Percentiles rank a stretch among this genome's conserved stretches.
phyloP scores from a whole-genome alignment of 2,113 vertebrate genomes.

The Aythya baeri region DNA sequence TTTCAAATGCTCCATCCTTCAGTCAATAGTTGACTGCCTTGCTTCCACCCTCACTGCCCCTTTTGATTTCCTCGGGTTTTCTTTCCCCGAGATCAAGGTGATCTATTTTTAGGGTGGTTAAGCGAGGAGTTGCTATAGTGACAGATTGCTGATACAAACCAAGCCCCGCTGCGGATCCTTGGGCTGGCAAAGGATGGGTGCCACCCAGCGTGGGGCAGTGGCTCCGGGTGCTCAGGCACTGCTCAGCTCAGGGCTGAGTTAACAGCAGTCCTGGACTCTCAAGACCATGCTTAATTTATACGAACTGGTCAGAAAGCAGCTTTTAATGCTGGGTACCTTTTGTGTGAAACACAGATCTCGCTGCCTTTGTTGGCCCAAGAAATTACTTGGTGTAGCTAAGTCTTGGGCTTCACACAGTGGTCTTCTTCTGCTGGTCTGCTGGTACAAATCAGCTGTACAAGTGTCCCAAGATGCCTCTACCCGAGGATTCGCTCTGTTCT shows the following conservation, averaged over 20 bases:
- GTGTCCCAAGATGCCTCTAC: background rate
- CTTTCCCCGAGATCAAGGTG: conserved; percentile 71
- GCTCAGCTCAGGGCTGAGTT: background rate
- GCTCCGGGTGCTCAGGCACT: background rate
- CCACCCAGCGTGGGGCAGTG: background rate
- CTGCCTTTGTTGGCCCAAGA: background rate
- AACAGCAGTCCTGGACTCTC: background rate
- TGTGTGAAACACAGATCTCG: background rate
- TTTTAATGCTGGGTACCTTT: background rate
- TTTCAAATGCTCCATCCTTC: background rate
- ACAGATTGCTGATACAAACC: conserved; percentile 71
- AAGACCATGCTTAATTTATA: background rate
- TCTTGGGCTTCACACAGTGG: background rate
- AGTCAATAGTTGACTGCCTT: background rate
- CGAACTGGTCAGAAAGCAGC: background rate
- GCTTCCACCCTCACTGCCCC: background rate
- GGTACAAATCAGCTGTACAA: background rate
- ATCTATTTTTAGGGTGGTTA: conserved; percentile 78
- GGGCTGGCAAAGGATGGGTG: background rate
- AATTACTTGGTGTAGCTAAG: background rate
- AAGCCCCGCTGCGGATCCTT: conserved; percentile 18
- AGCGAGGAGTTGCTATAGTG: conserved; percentile 77
- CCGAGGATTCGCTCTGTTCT: background rate
- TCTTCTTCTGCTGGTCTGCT: background rate
- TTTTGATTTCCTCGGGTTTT: conserved; percentile 58